Evolutionary conservation across 2,797 vertebrate species (phyloP).

Genomic region (Poeciliopsis turneri): DNA sequence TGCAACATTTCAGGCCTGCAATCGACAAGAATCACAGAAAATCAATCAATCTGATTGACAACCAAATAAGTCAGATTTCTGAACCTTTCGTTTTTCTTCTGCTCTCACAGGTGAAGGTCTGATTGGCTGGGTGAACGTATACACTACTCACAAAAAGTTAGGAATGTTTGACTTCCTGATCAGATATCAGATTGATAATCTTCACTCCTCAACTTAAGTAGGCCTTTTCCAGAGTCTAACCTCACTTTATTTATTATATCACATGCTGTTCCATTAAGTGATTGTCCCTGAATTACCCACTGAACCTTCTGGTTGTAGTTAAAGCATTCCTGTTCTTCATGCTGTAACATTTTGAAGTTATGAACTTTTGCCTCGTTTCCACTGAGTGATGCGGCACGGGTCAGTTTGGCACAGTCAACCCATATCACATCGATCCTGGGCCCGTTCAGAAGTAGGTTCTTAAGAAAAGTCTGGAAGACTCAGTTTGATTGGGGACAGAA

Average conservation of each 20-base stretch:
- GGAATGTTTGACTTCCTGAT: not conserved
- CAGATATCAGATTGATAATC: not conserved
- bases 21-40: not conserved
- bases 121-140: not conserved
- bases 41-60: not conserved
- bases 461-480: too few species aligned
- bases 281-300: not conserved
- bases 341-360: not conserved
- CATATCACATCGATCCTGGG: too few species aligned
- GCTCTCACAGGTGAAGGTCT: not conserved
- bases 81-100: not conserved
- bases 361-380: not conserved
- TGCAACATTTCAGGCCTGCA: not conserved
- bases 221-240: not conserved
- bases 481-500: too few species aligned
- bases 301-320: not conserved
- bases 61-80: not conserved
- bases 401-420: too few species aligned
- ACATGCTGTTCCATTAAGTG: not conserved
- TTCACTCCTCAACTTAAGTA: not conserved
- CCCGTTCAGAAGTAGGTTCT: too few species aligned
- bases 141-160: slow-evolving; percentile 1
- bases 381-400: too few species aligned
- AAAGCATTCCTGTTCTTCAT: not conserved
- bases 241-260: not conserved